Evolutionary conservation across 2,797 vertebrate genomes (phyloP).

Genomic region (Silurus lanzhouensis): DNA sequence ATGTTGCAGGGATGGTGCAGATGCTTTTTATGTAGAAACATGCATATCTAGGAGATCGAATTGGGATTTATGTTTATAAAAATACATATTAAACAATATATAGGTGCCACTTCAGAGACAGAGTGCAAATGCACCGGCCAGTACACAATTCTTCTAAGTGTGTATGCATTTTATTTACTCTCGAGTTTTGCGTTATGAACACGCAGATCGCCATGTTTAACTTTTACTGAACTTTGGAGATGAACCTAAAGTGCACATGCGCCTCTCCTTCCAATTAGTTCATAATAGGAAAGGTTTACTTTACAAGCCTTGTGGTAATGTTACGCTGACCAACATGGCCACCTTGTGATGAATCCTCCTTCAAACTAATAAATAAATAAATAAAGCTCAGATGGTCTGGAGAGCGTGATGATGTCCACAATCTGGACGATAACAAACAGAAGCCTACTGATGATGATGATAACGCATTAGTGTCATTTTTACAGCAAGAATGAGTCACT

Average conservation of each 20-base stretch:
- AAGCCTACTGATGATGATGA: conserved; percentile 10
- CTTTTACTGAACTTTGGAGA: neutral
- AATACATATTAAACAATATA: neutral
- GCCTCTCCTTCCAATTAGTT: no score
- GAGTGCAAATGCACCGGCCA: neutral
- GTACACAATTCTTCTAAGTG: neutral
- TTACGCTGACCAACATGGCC: neutral
- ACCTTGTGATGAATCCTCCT: neutral
- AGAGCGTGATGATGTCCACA: neutral
- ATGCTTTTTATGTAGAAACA: neutral
- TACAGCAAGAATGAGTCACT: neutral
- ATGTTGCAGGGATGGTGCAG: neutral
- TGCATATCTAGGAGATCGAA: no score
- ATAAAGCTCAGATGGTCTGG: neutral
- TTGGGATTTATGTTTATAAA: no score
- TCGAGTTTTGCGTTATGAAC: neutral
- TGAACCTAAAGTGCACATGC: neutral
- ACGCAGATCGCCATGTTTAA: neutral
- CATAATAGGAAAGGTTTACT: neutral
- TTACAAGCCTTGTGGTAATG: neutral
- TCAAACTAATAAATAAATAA: neutral
- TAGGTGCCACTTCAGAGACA: neutral
- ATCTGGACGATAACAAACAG: neutral
- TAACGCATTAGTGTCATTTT: conserved; percentile 26
- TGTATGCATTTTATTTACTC: neutral